Evolutionary conservation across 2,888 invertebrate genomes (phyloP).

Genomic region (Epinotia bilunana): DNA sequence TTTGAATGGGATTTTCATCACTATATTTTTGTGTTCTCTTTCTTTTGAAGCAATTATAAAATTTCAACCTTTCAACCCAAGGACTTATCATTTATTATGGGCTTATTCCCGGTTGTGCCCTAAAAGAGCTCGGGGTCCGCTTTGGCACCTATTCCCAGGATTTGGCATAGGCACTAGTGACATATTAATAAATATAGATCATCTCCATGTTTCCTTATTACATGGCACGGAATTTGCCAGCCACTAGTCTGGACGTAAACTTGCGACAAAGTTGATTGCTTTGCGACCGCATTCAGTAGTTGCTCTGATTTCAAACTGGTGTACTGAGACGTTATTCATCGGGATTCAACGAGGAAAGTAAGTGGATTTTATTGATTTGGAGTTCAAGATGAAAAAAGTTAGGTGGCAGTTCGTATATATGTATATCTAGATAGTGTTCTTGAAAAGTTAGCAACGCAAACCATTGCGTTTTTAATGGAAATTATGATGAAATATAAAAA

Average conservation of each 20-base stretch:
- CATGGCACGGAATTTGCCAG: conserved; percentile 51
- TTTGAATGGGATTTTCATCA: too few species aligned
- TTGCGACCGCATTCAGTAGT: conserved; percentile 54
- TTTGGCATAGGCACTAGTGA: not conserved
- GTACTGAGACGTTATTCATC: conserved; percentile 50
- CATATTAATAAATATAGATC: conserved; percentile 38
- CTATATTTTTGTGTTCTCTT: too few species aligned
- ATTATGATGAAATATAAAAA: too few species aligned
- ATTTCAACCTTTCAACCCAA: too few species aligned
- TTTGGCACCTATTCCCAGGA: too few species aligned
- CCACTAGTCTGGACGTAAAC: conserved; percentile 55
- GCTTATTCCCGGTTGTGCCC: too few species aligned
- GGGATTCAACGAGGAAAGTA: conserved; percentile 45
- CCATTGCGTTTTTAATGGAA: too few species aligned
- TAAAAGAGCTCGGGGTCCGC: too few species aligned
- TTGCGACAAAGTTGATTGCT: conserved; percentile 66
- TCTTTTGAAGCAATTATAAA: too few species aligned
- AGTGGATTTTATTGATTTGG: not conserved
- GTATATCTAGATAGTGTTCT: too few species aligned
- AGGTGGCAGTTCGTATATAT: not conserved
- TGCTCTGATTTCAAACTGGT: conserved; percentile 49
- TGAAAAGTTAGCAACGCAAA: too few species aligned
- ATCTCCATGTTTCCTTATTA: conserved; percentile 48
- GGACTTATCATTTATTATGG: too few species aligned
- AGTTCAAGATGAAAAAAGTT: not conserved